Percentiles rank a stretch among this genome's conserved stretches.
phyloP scores from a whole-genome alignment of 2,888 invertebrate species.

The Drosophila vallismaia region DNA sequence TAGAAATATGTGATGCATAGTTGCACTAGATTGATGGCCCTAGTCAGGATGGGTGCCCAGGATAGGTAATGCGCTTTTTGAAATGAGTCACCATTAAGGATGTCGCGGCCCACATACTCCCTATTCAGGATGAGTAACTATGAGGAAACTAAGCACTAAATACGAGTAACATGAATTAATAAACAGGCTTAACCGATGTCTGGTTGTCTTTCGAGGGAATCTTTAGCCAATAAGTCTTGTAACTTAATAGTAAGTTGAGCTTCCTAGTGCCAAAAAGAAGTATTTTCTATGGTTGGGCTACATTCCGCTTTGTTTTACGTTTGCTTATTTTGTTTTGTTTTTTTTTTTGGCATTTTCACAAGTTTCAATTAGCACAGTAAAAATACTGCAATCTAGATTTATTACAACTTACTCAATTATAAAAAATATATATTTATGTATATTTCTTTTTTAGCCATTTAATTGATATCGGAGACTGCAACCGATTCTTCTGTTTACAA shows the following conservation, averaged over 20 bases:
- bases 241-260: conserved; percentile 63
- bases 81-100: conserved; percentile 61
- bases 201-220: conserved; percentile 25
- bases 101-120: conserved; percentile 34
- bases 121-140: conserved; percentile 12
- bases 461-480: conserved; percentile 60
- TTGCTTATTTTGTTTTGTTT: conserved; percentile 2
- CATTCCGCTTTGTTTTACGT: conserved; percentile 16
- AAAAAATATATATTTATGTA: conserved; percentile 66
- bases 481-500: conserved; percentile 22
- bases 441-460: conserved; percentile 55
- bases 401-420: conserved; percentile 72
- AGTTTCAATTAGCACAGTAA: conserved; percentile 56
- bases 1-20: conserved; percentile 30
- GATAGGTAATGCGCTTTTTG: conserved; percentile 48
- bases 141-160: conserved; percentile 28
- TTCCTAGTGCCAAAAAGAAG: conserved; percentile 47
- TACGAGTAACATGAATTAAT: conserved; percentile 46
- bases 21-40: conserved; percentile 15
- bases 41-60: conserved; percentile 33
- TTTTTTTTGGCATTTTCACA: conserved; percentile 56
- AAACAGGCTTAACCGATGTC: conserved; percentile 13
- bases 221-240: conserved; percentile 19
- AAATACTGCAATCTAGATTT: conserved; percentile 63
- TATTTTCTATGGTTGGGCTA: conserved; percentile 14